Conservation (phyloP, 2,797 vertebrate species). For the Periophthalmus magnuspinnatus region DNA sequence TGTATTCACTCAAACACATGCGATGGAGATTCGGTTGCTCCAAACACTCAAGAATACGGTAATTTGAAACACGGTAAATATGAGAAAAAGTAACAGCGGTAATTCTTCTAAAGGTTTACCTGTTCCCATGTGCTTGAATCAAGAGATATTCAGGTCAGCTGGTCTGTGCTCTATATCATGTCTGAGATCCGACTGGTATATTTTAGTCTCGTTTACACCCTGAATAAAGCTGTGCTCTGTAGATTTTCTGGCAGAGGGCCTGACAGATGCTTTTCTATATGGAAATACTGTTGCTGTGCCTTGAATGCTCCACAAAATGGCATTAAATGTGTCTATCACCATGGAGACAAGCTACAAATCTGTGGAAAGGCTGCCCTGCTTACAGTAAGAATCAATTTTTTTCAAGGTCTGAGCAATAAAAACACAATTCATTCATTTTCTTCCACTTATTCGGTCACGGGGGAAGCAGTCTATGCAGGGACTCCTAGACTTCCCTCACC, state of each 20-base stretch:
- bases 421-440: too few relatives aligned
- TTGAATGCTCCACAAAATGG: background rate
- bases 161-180: background rate
- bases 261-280: too few relatives aligned
- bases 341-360: too few relatives aligned
- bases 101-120: conserved; percentile 6
- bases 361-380: too few relatives aligned
- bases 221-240: background rate
- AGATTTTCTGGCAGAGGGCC: too few relatives aligned
- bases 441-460: too few relatives aligned
- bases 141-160: background rate
- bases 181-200: background rate
- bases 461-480: too few relatives aligned
- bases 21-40: conserved; percentile 4
- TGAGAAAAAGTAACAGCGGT: background rate
- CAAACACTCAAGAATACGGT: conserved; percentile 7
- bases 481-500: too few relatives aligned
- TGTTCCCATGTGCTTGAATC: conserved; percentile 4
- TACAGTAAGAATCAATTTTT: too few relatives aligned
- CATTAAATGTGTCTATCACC: background rate
- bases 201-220: background rate
- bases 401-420: too few relatives aligned
- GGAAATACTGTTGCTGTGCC: background rate
- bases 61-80: conserved; percentile 23
- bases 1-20: conserved; percentile 7